Percentiles rank a stretch among this genome's conserved stretches.
These are phyloP conservation scores for Cygnus olor DNA, from an alignment of 2,797 vertebrate genomes.

Conservation along the genomic window DNA sequence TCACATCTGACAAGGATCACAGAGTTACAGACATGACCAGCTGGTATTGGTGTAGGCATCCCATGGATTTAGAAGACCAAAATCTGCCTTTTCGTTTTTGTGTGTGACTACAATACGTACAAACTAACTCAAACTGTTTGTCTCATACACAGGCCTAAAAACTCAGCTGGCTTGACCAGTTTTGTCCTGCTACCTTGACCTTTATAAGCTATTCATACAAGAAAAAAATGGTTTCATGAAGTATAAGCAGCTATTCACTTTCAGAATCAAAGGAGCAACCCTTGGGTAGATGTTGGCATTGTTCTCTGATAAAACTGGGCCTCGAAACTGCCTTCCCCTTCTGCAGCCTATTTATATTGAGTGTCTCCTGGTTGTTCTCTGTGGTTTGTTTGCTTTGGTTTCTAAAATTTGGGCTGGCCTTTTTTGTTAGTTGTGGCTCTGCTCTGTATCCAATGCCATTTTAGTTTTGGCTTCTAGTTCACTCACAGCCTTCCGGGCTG, in stretches of 20 bases:
- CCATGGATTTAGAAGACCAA: background rate
- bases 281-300: background rate
- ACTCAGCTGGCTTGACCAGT: background rate
- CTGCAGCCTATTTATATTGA: background rate
- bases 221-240: background rate
- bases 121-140: background rate
- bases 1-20: fast-evolving
- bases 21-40: background rate
- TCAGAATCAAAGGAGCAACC: background rate
- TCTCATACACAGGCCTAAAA: background rate
- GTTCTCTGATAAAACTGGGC: background rate
- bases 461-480: background rate
- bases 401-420: background rate
- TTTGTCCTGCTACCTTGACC: background rate
- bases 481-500: background rate
- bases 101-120: background rate
- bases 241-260: background rate
- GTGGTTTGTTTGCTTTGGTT: background rate
- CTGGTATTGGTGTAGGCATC: background rate
- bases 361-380: background rate
- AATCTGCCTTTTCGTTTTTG: background rate
- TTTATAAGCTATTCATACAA: background rate
- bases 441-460: background rate
- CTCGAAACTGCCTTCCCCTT: background rate
- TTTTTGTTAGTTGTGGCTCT: background rate